These are phyloP conservation scores for Harpalus rufipes DNA, from an alignment of 2,888 invertebrate species.

Conservation along the genomic window DNA sequence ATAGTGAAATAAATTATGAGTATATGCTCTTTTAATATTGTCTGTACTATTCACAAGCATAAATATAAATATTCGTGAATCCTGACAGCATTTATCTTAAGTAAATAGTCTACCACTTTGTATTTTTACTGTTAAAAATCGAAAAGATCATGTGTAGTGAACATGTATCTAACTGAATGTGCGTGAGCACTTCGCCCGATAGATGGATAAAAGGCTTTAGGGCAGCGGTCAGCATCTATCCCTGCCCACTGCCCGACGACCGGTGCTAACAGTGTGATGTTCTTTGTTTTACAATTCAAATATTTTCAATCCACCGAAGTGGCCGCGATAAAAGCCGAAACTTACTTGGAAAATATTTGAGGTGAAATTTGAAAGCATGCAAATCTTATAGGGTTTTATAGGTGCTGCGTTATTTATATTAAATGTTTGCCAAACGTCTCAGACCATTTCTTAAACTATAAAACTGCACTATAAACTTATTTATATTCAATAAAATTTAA, in stretches of 20 bases:
- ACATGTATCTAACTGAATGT: slow-evolving; percentile 4
- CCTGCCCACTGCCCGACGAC: slow-evolving; percentile 15
- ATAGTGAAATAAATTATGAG: too few species aligned
- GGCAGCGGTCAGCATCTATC: slow-evolving; percentile 8
- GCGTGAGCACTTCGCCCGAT: slow-evolving; percentile 13
- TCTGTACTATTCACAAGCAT: too few species aligned
- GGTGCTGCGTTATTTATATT: slow-evolving; percentile 47
- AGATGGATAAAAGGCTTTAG: slow-evolving; percentile 7
- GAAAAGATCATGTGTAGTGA: slow-evolving; percentile 21
- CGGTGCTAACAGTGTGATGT: slow-evolving; percentile 19
- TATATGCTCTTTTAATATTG: too few species aligned
- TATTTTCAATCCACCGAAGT: slow-evolving; percentile 65
- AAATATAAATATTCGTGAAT: too few species aligned
- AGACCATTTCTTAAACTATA: not conserved
- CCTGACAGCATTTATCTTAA: too few species aligned
- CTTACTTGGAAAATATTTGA: slow-evolving; percentile 59
- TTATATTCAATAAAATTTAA: too few species aligned
- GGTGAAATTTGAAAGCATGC: slow-evolving; percentile 69
- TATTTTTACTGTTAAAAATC: not conserved
- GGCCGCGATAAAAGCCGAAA: slow-evolving; percentile 62
- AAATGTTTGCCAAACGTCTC: slow-evolving; percentile 11
- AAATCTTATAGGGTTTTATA: slow-evolving; percentile 66
- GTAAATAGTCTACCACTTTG: too few species aligned
- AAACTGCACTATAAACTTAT: not conserved
- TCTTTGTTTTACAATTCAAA: slow-evolving; percentile 66